Base-by-base conservation (phyloP, 2,888 invertebrate genomes). In the Amitus sp. region DNA sequence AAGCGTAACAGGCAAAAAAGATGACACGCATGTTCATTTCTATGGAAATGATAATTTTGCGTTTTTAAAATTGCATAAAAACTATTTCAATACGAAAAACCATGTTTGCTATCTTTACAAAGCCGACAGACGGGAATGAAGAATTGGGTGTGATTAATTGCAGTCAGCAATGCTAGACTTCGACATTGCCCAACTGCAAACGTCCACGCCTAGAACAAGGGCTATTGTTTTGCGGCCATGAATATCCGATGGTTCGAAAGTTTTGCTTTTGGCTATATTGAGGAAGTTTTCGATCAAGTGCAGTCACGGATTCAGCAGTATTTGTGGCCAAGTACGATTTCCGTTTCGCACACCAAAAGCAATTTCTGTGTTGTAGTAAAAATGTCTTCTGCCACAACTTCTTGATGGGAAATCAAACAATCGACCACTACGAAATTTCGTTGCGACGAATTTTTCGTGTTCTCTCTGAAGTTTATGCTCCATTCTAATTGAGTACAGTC, bases 161-260 rank as follows among this genome's bases (percentile, higher is more conserved):
- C 65, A 54, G 50, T 49, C 47, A 20, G 47, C 23, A 43, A 18
- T 50, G 49, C 53, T 18, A 37, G 45, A 47, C 46, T 49, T 48
- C 46, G 34, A 40, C 48, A 53, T 47, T 56, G 62, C 53, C 42
- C 49, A 63, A 66, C 59, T 66, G 62, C 66, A 67, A 72, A 70
- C 67, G 63, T 53, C 58, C 59, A 46, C 45, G 56, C 54, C 10
- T 37, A 30, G 47, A 33, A 19, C 45, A 51, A 54, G 67, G 68
- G 59, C 70, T 66, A 72, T 74, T 73, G 75, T 74, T 75, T 73
- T 71, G 66, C 65, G 55, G 63, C 66, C 71, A 71, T 74, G 72
- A 73, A 70, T 71, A 72, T 72, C 70, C 62, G 68, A 62, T 62
- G 56, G 65, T 63, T 68, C 59, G 69, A 70, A 72, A 73, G 71